Conservation (phyloP, 1,140 invertebrate genomes). For the Amphibalanus amphitrite region DNA sequence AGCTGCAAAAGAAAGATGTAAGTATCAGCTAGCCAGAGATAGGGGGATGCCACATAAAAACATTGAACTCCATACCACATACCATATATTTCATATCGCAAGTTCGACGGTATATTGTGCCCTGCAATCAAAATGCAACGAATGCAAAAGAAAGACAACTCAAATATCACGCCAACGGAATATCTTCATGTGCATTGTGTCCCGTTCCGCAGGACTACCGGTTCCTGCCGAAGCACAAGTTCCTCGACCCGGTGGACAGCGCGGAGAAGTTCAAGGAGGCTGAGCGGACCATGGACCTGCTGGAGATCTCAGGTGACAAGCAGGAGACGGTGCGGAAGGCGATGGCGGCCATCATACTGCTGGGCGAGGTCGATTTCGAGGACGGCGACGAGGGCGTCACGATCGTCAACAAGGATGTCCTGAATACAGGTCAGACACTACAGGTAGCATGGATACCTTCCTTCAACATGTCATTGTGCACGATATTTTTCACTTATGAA, state of each 20-base stretch:
- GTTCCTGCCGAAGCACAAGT: conserved; percentile 1
- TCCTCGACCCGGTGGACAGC: conserved; percentile 38
- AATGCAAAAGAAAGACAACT: no score
- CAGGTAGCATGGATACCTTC: no score
- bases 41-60: no score
- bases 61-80: neutral
- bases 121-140: no score
- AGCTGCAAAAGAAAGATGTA: neutral
- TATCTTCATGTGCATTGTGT: no score
- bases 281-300: conserved; percentile 38
- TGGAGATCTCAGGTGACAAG: conserved; percentile 55
- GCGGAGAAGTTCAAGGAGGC: conserved; percentile 39
- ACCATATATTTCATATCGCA: neutral
- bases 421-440: conserved; percentile 43
- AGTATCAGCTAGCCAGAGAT: neutral
- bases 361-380: conserved; percentile 63
- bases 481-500: no score
- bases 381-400: conserved; percentile 40
- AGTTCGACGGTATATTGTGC: neutral
- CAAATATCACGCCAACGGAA: no score
- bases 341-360: conserved; percentile 55
- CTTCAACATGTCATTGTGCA: no score
- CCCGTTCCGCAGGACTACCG: neutral
- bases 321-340: conserved; percentile 49
- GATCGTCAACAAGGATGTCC: conserved; percentile 50